These are phyloP conservation scores for Acridotheres tristis DNA, from an alignment of 2,797 vertebrate genomes.

Conservation along the genomic window DNA sequence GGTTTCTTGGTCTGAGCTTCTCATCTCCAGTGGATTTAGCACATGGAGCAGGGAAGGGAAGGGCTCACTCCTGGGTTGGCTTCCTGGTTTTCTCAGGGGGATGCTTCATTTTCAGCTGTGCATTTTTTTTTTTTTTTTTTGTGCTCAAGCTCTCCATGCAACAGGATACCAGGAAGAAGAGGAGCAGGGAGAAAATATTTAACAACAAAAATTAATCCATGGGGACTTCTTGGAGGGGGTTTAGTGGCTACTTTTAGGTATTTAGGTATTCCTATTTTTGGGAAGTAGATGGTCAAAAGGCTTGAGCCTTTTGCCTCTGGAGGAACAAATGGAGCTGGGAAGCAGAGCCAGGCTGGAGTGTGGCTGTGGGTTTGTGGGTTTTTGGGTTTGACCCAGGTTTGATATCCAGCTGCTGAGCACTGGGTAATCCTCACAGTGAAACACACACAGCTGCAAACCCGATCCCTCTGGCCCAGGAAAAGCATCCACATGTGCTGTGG, in stretches of 20 bases:
- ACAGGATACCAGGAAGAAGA: background rate
- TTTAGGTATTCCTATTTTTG: background rate
- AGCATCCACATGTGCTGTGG: accelerated
- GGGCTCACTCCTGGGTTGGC: background rate
- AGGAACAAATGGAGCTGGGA: background rate
- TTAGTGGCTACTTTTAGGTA: background rate
- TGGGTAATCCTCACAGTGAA: accelerated
- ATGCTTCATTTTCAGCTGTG: conserved; percentile 17
- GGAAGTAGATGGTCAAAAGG: background rate
- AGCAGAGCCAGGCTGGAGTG: background rate
- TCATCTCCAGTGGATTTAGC: conserved; percentile 16
- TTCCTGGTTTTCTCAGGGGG: background rate
- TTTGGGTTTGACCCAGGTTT: background rate
- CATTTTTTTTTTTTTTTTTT: background rate
- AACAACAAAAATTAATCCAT: background rate
- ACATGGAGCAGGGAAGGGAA: background rate
- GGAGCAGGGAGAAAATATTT: background rate
- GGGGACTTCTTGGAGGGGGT: background rate
- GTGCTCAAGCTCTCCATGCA: background rate
- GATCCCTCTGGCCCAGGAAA: background rate
- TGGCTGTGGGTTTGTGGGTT: background rate
- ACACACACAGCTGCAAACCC: background rate
- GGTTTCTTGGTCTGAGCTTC: background rate
- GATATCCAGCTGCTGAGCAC: background rate
- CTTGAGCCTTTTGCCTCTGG: background rate